Conservation (phyloP, 2,113 vertebrate species). For the Etheostoma spectabile region DNA sequence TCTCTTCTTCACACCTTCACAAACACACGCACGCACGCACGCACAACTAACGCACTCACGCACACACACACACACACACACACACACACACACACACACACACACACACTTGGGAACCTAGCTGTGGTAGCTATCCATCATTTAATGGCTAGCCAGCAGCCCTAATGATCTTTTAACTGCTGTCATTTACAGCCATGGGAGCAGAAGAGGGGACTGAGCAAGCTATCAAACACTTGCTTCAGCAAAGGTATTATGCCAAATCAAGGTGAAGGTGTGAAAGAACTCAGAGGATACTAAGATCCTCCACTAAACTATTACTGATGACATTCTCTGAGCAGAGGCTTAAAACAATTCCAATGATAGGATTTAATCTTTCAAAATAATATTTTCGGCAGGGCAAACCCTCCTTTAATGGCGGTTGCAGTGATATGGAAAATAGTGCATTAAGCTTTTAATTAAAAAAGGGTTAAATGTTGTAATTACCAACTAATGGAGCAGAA, state of each 20-base stretch:
- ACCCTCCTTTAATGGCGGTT: conserved; percentile 22
- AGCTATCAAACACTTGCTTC: conserved; percentile 56
- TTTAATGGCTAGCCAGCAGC: conserved; percentile 51
- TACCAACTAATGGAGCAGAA: conserved; percentile 57
- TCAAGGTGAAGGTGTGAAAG: conserved; percentile 36
- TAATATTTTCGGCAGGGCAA: neutral
- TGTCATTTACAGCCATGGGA: conserved; percentile 71
- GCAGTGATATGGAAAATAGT: conserved; percentile 34
- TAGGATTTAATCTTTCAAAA: conserved; percentile 29
- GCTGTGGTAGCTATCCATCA: conserved; percentile 64
- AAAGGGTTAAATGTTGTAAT: conserved; percentile 51
- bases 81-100: conserved; percentile 30
- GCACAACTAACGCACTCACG: conserved; percentile 28
- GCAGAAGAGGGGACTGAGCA: conserved; percentile 31
- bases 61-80: conserved; percentile 29
- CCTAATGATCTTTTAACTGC: conserved; percentile 76
- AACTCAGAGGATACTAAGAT: neutral
- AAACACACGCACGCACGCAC: conserved; percentile 18
- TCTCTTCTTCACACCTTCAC: conserved; percentile 47
- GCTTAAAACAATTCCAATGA: conserved; percentile 16
- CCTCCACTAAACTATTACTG: neutral
- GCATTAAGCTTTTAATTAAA: conserved; percentile 38
- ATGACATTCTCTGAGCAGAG: neutral
- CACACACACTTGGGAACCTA: conserved; percentile 15
- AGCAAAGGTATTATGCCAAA: conserved; percentile 45